Base-by-base conservation (phyloP, 2,113 vertebrate species). In the Ibidorhyncha struthersii region DNA sequence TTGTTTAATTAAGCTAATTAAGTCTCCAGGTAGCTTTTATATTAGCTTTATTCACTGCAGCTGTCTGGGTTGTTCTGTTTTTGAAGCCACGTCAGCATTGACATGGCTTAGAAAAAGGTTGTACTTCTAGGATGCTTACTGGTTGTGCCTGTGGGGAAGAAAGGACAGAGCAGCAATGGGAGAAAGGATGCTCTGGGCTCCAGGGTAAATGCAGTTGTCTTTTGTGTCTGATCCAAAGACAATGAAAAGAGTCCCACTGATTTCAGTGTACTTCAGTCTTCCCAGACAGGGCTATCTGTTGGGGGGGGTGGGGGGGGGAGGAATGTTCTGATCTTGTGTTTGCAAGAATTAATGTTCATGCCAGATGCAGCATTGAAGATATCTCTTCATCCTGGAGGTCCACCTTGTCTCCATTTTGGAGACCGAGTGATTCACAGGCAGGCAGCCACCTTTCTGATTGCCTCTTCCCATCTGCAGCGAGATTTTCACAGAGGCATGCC, bases 1-100 rank as follows among this genome's bases (percentile, higher is more conserved):
- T 93, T 94, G 95, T 94, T 94, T 97, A 97, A 96, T 97, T 97
- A 97, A 95, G 83, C 47, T 96, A 97, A 97, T 97, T 96, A 96
- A 95, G 82, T 97, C 95, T 90, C 93, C 81, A 50, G 94, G 95
- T 97, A 67, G 94, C 94, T 97, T 95, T 96, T 95, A 81, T 81
- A 94, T 95, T 97, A 95, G 72, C 72, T 96, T 94, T 93, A 58
- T 87, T 95, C 79, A 52, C 92, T 96, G 79, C 72, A 78, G 86
- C 88, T 81, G 94, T 92, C 92, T 95, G 90, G 38, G 67, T 89
- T 90, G 90, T 86, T 96, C 92, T 97, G 92, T 26, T 97, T 97
- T 83, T 83, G 85, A 96, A 90, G 82, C 86, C 79, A 26, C 5
- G 76, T 97, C 95, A 93, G 89, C 63, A 13, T 1, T 86, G 95